Evolutionary conservation across 2,113 vertebrate species (phyloP), one percentile per base, ranked within the genome.

Genomic region (Cavia aperea): DNA sequence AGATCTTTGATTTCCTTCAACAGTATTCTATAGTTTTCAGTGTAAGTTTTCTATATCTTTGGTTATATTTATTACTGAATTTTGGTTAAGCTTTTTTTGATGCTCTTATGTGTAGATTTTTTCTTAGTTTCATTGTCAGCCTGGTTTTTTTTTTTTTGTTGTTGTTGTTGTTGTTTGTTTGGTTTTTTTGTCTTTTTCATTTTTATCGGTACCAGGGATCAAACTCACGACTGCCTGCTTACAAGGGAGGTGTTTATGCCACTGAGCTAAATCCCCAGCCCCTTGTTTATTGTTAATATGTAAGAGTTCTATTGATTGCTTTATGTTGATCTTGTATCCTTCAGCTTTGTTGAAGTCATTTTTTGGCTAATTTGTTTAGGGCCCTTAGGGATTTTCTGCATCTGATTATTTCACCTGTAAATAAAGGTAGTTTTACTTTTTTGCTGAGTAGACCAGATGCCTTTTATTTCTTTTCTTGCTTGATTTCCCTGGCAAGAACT

Each of bases 21-120:
- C 29, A 54, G 18, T 73, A 3, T 93, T 12, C 66, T 93, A 54
- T 5, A 77, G 29, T 70, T 90, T 73, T 87, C 24, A 60, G 29
- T 39, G 4, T 19, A 68, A 19, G 8, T 60, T 89, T 79, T 92
- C 8, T 7, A 31, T 2, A 75, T 94, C 36, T 84, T 81, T 33
- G 18, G 23, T 89, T 90, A 86, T 63, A 70, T 56, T 54, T 87
- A 63, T 93, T 56, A 60, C 60, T 82, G 33, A 92, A 65, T 85
- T 70, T 87, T 66, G 66, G 66, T 86, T 90, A 14, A 60, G 63
- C 29, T 81, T 56, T 49, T 86, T 81, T 58, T 56, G 66, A 13
- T 68, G 26, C 33, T 62, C 21, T 60, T 51, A 3, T 60, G 49
- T 24, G 7, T 49, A 7, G 39, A 10, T 54, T 91, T 43, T 72